phyloP scores from a whole-genome alignment of 1,140 invertebrate species.

The Colletes gigas region DNA sequence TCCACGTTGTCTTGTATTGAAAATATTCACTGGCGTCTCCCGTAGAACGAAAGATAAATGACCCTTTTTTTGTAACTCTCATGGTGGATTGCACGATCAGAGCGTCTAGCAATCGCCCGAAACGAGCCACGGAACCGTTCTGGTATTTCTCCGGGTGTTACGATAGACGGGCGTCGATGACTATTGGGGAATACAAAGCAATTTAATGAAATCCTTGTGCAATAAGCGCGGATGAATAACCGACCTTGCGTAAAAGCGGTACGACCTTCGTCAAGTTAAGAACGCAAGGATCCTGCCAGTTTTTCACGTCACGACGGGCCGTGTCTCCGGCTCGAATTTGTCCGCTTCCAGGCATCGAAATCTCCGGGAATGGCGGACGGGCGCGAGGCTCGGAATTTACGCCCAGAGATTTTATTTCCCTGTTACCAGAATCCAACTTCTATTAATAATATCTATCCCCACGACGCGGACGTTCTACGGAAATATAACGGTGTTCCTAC shows the following conservation, averaged over 20 bases:
- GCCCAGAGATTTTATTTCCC: conserved; percentile 9
- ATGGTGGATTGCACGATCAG: background rate
- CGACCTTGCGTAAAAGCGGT: conserved; percentile 60
- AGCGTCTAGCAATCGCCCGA: background rate
- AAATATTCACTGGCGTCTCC: too few species aligned
- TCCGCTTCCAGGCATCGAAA: conserved; percentile 36
- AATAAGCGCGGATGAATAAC: conserved; percentile 64
- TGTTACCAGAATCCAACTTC: background rate
- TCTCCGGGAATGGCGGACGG: conserved; percentile 3
- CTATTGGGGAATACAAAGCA: conserved; percentile 56
- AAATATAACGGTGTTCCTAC: background rate
- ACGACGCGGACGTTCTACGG: background rate
- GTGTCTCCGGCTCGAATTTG: conserved; percentile 42
- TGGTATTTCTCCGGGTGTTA: conserved; percentile 30
- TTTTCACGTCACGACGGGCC: conserved; percentile 48
- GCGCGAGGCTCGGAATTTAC: conserved; percentile 6
- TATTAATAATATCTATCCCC: background rate
- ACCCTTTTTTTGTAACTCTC: background rate
- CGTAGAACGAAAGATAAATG: too few species aligned
- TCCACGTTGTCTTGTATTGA: too few species aligned
- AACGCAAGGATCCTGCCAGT: conserved; percentile 55
- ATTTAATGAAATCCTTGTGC: conserved; percentile 67
- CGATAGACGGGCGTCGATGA: conserved; percentile 45
- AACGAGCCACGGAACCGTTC: conserved; percentile 10
- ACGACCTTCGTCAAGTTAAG: conserved; percentile 56